Conservation (phyloP, 2,113 vertebrate species). For the Oncorhynchus mykiss region DNA sequence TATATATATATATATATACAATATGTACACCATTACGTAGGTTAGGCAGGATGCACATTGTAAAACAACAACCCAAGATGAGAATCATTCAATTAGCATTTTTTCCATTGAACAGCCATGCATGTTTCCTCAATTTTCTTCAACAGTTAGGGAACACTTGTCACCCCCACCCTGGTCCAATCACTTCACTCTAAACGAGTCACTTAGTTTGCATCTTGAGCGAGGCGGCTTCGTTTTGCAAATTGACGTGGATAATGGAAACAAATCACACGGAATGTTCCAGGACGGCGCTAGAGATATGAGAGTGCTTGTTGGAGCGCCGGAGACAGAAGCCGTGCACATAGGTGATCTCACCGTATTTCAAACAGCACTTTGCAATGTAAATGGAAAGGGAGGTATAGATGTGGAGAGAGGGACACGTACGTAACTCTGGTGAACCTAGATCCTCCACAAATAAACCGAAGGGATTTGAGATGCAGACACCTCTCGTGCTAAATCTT, state of each 20-base stretch:
- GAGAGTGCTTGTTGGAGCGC: background rate
- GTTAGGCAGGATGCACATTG: conserved; percentile 17
- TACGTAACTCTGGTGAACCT: too few relatives aligned
- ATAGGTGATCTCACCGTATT: conserved; percentile 2
- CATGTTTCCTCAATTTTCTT: conserved; percentile 19
- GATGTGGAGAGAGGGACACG: conserved; percentile 15
- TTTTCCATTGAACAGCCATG: conserved; percentile 25
- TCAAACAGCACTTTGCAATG: conserved; percentile 44
- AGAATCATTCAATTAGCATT: conserved; percentile 16
- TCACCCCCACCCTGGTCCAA: background rate
- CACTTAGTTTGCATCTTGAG: conserved; percentile 22
- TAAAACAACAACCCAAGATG: background rate
- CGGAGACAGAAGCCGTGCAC: conserved; percentile 4
- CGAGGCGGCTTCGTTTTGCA: conserved; percentile 20
- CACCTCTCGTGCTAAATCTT: too few relatives aligned
- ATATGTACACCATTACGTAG: conserved; percentile 13
- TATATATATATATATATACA: too few relatives aligned
- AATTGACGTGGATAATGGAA: conserved; percentile 39
- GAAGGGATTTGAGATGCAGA: too few relatives aligned
- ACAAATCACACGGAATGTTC: conserved; percentile 20
- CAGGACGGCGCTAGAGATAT: background rate
- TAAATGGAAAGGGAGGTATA: conserved; percentile 43
- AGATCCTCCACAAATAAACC: too few relatives aligned
- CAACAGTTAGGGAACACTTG: conserved; percentile 15
- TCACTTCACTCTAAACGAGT: conserved; percentile 18